These are phyloP conservation scores for Syngnathus rostellatus DNA, from an alignment of 2,797 vertebrate genomes.

Conservation along the genomic window DNA sequence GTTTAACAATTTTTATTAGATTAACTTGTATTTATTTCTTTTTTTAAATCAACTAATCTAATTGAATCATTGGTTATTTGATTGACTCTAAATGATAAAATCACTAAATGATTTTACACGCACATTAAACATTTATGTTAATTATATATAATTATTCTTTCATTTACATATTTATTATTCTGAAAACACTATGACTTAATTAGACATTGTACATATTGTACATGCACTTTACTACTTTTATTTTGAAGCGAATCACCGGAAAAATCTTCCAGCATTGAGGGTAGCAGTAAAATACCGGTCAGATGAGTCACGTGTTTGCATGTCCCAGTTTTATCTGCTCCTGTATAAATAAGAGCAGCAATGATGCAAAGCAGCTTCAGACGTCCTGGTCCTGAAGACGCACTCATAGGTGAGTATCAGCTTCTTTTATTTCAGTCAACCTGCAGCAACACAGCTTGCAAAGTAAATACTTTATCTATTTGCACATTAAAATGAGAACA, in stretches of 20 bases:
- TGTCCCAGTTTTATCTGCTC: conserved; percentile 33
- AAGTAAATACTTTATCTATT: neutral
- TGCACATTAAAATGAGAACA: neutral
- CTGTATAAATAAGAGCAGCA: conserved; percentile 56
- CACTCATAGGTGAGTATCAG: conserved; percentile 49
- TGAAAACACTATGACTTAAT: neutral
- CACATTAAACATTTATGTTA: too few relatives aligned
- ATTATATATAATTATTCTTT: neutral
- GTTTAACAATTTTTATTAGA: too few relatives aligned
- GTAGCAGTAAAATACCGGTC: conserved; percentile 15
- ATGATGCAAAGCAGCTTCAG: conserved; percentile 27
- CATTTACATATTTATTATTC: neutral
- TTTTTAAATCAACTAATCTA: too few relatives aligned
- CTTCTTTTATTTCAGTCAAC: neutral
- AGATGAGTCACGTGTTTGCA: conserved; percentile 51
- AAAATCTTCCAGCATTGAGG: neutral
- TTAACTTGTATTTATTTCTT: too few relatives aligned
- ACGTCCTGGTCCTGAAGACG: conserved; percentile 28
- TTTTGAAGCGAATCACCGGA: conserved; percentile 18
- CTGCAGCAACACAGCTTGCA: conserved; percentile 8
- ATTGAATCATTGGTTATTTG: too few relatives aligned
- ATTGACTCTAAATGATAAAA: too few relatives aligned
- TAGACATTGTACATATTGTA: neutral
- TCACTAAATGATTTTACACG: too few relatives aligned
- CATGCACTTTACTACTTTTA: conserved; percentile 18